Evolutionary conservation across 2,113 vertebrate species (phyloP), one percentile per base, ranked within the genome.

Genomic region (Orycteropus afer): DNA sequence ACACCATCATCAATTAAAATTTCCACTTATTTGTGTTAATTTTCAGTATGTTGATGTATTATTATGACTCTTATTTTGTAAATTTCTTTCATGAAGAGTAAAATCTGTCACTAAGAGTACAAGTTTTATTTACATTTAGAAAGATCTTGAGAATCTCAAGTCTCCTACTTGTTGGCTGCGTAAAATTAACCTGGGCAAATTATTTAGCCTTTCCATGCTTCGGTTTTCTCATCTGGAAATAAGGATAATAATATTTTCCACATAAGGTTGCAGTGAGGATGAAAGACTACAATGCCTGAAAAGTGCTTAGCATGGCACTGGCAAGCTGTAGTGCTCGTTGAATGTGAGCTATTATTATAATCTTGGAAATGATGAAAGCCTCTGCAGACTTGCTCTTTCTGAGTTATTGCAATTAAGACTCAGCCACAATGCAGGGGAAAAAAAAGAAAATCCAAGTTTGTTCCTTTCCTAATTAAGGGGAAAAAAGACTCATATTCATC

Each of bases 171-270:
- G 12, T 77, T 84, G 84, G 4, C 32, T 71, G 13, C 86, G 12
- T 77, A 9, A 88, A 65, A 29, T 34, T n/a, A n/a, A 47, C 23
- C 22, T 57, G 25, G 37, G 27, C 40, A 80, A 65, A 67, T 77
- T 14, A 25, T 20, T 77, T 91, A 51, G 29, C 47, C 22, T 92
- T 55, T 37, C 34, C 88, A 14, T 84, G 22, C 51, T 42, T 94
- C 47, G 65, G 8, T 84, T 84, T 97, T 45, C 42, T 96, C 45
- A 47, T 57, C 63, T 87, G 9, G 78, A 89, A 82, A 51, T 86
- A 59, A 61, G 14, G 8, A 40, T 59, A 65, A 57, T 79, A 51
- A 34, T 42, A 13, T 76, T 76, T 76, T 45, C 67, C 74, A 86
- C 14, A 6, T 11, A 45, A 14, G 25, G 13, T 3, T 25, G 20